Conservation (phyloP, 2,797 vertebrate genomes). For the Glyptemys insculpta region DNA sequence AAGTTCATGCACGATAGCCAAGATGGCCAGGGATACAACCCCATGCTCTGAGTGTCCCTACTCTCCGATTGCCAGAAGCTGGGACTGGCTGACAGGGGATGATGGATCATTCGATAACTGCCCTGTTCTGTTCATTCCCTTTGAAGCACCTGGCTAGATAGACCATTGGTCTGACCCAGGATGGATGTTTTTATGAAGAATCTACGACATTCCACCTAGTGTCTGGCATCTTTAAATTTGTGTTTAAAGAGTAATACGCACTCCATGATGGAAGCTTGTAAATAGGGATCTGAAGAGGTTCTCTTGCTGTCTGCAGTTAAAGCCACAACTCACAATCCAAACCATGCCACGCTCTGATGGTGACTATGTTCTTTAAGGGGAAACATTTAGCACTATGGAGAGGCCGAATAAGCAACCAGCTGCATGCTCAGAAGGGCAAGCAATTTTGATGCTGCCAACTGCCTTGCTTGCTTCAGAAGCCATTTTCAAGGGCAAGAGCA, state of each 20-base stretch:
- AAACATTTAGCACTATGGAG: background rate
- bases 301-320: background rate
- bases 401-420: background rate
- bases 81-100: no score
- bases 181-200: background rate
- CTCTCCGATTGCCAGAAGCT: no score
- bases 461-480: background rate
- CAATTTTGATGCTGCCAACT: background rate
- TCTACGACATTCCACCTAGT: background rate
- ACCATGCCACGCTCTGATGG: background rate
- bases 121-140: no score
- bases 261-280: background rate
- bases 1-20: no score
- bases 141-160: no score
- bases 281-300: background rate
- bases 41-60: no score
- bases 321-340: background rate
- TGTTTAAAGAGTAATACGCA: background rate
- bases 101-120: no score
- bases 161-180: no score
- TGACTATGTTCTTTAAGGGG: background rate
- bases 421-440: background rate
- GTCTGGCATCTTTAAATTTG: background rate
- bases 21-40: no score
- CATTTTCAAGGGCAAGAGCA: background rate